Evolutionary conservation across 2,888 invertebrate species (phyloP).

Genomic region (Dynastes grantii): DNA sequence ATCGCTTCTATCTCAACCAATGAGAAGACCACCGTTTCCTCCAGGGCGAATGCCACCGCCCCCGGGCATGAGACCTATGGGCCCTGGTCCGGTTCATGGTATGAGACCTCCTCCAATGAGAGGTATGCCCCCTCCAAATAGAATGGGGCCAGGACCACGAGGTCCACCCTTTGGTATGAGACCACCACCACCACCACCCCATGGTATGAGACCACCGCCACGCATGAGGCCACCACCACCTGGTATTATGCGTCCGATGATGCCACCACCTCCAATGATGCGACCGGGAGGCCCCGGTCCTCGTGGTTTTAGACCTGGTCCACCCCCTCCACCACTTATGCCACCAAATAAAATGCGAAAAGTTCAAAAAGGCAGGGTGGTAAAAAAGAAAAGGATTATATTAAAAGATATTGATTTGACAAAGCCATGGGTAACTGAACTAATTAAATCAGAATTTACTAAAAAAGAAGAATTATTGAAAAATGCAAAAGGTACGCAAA

Average conservation of each 20-base stretch:
- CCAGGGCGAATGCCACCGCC: slow-evolving; percentile 60
- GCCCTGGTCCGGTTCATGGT: slow-evolving; percentile 57
- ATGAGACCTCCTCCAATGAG: slow-evolving; percentile 62
- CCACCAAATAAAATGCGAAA: slow-evolving; percentile 59
- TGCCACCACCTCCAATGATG: slow-evolving; percentile 61
- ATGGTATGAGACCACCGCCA: slow-evolving; percentile 57
- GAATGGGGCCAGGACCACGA: slow-evolving; percentile 55
- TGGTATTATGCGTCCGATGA: slow-evolving; percentile 53
- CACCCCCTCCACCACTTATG: slow-evolving; percentile 52
- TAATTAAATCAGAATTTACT: slow-evolving; percentile 72
- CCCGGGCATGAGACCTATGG: slow-evolving; percentile 61
- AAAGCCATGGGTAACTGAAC: slow-evolving; percentile 76
- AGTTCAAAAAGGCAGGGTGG: slow-evolving; percentile 64
- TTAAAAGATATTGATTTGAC: slow-evolving; percentile 68
- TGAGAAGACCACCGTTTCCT: slow-evolving; percentile 58
- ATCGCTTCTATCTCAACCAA: slow-evolving; percentile 56
- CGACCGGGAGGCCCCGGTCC: slow-evolving; percentile 48
- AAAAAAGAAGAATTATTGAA: slow-evolving; percentile 74
- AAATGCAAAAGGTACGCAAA: slow-evolving; percentile 70
- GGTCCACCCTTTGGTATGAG: slow-evolving; percentile 55
- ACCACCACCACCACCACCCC: slow-evolving; percentile 57
- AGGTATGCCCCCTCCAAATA: slow-evolving; percentile 55
- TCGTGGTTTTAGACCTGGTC: slow-evolving; percentile 49
- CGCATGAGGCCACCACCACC: slow-evolving; percentile 53
- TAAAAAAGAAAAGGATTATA: slow-evolving; percentile 61